phyloP scores from a whole-genome alignment of 1,140 invertebrate genomes.

The Nomia melanderi region DNA sequence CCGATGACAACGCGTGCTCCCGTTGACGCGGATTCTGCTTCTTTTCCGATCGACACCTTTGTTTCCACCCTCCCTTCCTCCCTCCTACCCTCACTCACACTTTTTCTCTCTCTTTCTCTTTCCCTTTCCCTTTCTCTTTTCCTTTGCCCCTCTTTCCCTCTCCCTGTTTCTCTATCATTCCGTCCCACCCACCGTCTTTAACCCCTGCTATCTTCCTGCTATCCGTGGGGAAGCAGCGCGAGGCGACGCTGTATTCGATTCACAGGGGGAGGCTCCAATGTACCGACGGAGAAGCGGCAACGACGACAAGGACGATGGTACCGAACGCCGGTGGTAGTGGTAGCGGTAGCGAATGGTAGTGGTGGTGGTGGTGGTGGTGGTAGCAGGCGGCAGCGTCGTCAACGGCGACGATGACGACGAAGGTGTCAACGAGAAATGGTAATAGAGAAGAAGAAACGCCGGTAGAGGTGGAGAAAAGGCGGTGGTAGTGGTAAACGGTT shows the following conservation, averaged over 20 bases:
- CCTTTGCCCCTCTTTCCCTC: background rate
- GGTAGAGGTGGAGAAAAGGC: conserved; percentile 24
- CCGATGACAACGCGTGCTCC: conserved; percentile 46
- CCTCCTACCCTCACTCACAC: background rate
- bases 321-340: background rate
- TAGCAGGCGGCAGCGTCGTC: background rate
- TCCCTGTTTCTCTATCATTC: background rate
- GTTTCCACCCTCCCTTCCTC: conserved; percentile 4
- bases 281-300: conserved; percentile 8
- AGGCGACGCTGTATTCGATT: background rate
- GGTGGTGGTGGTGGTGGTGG: background rate
- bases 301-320: background rate
- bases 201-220: background rate
- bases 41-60: background rate
- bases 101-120: background rate
- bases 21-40: conserved; percentile 40
- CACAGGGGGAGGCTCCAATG: background rate
- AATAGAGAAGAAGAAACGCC: background rate
- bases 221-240: background rate
- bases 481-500: conserved; percentile 32
- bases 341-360: background rate
- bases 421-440: conserved; percentile 19
- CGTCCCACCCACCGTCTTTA: background rate
- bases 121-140: conserved; percentile 5
- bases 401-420: background rate